Evolutionary conservation across 2,113 vertebrate genomes (phyloP).

Genomic region (Phrynocephalus versicolor): DNA sequence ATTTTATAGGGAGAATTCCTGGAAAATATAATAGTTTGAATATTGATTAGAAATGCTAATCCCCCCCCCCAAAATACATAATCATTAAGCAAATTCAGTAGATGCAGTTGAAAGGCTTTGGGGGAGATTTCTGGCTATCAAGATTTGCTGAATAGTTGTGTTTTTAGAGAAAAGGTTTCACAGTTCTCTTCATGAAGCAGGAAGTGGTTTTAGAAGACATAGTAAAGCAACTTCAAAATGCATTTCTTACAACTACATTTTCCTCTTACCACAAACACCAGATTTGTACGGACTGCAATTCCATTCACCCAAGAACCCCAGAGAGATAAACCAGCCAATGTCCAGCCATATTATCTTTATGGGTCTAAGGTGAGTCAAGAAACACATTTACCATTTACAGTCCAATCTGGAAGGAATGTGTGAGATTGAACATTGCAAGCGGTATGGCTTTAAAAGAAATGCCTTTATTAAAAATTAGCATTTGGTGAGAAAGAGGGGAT

Average conservation of each 20-base stretch:
- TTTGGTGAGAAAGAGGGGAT: rapidly evolving
- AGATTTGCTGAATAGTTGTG: too few relatives aligned
- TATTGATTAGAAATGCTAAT: background rate
- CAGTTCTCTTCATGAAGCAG: background rate
- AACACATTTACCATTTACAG: conserved; percentile 1
- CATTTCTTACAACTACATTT: background rate
- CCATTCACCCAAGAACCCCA: conserved; percentile 98
- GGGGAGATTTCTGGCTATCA: background rate
- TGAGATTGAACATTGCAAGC: background rate
- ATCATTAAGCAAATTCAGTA: background rate
- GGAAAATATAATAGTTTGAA: background rate
- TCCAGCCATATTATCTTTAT: conserved; percentile 98
- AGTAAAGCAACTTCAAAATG: background rate
- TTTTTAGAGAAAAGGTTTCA: background rate
- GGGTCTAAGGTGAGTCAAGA: conserved; percentile 91
- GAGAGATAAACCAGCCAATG: conserved; percentile 96
- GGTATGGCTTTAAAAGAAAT: background rate
- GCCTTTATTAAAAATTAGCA: background rate
- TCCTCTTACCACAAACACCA: conserved; percentile 30
- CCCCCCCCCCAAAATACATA: background rate
- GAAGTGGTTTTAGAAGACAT: background rate
- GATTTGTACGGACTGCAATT: conserved; percentile 97
- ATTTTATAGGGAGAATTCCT: background rate
- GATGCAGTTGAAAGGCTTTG: background rate
- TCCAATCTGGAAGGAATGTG: conserved; percentile 30